Evolutionary conservation across 2,113 vertebrate genomes (phyloP).

Genomic region (Cygnus buccinator): DNA sequence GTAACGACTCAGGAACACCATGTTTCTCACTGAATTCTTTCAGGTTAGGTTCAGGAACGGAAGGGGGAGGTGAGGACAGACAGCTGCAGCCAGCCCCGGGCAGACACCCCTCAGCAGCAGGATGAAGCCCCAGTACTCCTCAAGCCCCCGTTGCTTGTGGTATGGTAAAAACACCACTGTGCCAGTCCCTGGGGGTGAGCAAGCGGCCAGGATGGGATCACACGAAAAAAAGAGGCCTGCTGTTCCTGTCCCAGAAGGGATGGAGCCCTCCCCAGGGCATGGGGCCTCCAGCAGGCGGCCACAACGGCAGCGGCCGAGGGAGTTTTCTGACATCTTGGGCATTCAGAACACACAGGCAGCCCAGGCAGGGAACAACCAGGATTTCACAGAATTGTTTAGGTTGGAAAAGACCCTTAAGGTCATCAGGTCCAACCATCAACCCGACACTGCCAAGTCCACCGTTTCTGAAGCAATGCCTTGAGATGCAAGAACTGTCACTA

Average conservation of each 20-base stretch:
- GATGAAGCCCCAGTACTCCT: background rate
- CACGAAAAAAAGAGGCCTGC: background rate
- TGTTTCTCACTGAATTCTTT: background rate
- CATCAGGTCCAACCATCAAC: background rate
- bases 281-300: too few species aligned
- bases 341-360: background rate
- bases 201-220: background rate
- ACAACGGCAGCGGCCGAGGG: fast-evolving
- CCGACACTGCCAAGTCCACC: too few species aligned
- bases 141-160: background rate
- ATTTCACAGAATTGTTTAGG: background rate
- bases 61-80: background rate
- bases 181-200: background rate
- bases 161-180: background rate
- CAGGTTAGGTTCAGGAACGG: background rate
- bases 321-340: fast-evolving
- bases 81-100: fast-evolving
- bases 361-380: background rate
- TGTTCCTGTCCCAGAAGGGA: background rate
- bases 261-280: too few species aligned
- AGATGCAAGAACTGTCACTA: background rate
- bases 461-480: background rate
- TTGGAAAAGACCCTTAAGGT: background rate
- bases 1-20: background rate
- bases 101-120: background rate